Evolutionary conservation across 2,797 vertebrate genomes (phyloP).

Genomic region (Podarcis siculus): DNA sequence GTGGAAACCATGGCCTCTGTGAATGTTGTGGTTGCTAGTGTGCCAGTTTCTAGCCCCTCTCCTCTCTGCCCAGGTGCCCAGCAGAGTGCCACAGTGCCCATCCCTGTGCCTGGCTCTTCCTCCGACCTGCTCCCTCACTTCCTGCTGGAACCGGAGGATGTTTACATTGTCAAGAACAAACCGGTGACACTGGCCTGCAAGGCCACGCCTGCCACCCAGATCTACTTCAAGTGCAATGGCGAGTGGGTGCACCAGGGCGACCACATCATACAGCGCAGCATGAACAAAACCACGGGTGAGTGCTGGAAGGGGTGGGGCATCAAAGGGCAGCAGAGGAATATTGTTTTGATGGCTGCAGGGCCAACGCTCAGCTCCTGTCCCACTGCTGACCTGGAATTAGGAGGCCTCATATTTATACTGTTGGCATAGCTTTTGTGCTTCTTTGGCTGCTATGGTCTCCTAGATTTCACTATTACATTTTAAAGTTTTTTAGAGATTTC

Average conservation of each 20-base stretch:
- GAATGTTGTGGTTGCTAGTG: background rate
- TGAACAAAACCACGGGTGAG: slow-evolving; percentile 89
- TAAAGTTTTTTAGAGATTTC: background rate
- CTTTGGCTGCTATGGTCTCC: background rate
- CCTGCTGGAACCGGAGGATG: slow-evolving; percentile 93
- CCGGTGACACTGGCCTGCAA: slow-evolving; percentile 94
- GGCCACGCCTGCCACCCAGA: slow-evolving; percentile 94
- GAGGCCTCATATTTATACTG: background rate
- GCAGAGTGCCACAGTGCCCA: slow-evolving; percentile 87
- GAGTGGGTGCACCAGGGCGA: slow-evolving; percentile 98
- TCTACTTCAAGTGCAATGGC: slow-evolving; percentile 99
- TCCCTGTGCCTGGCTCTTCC: slow-evolving; percentile 84
- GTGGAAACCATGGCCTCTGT: background rate
- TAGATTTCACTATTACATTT: background rate
- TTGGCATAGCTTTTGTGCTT: background rate
- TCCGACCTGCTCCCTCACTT: slow-evolving; percentile 94
- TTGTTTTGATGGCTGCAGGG: background rate
- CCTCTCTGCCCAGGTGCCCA: slow-evolving; percentile 83
- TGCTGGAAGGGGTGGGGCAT: background rate
- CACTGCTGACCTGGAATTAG: background rate
- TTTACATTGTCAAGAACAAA: slow-evolving; percentile 98
- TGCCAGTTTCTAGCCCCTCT: slow-evolving; percentile 2
- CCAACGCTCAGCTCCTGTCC: background rate
- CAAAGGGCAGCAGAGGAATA: background rate
- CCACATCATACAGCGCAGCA: slow-evolving; percentile 89